A percentile compares a stretch with the other conserved stretches of the same genome.
Conservation (phyloP, 2,888 invertebrate species). For the Muscina levida region DNA sequence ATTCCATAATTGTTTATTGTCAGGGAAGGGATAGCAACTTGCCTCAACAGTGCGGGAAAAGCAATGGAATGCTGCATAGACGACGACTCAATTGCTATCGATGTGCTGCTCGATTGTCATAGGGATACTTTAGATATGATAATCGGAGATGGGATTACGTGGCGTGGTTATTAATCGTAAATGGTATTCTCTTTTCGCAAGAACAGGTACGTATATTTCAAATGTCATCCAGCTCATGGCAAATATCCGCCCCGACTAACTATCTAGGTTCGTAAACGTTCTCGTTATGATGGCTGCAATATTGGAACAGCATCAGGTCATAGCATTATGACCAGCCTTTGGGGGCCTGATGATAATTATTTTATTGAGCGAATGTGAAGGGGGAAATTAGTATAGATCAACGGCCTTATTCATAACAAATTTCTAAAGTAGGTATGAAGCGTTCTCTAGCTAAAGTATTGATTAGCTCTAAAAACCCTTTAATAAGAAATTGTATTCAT, state of each 20-base stretch:
- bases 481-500: too few relatives aligned
- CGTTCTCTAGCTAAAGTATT: too few relatives aligned
- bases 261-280: conserved; percentile 56
- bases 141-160: background rate
- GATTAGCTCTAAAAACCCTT: too few relatives aligned
- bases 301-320: background rate
- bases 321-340: background rate
- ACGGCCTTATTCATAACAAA: too few relatives aligned
- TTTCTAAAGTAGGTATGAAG: too few relatives aligned
- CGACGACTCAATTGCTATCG: background rate
- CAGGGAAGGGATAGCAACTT: background rate
- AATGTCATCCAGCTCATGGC: conserved; percentile 44
- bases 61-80: background rate
- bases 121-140: too few relatives aligned
- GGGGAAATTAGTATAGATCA: too few relatives aligned
- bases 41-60: background rate
- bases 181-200: conserved; percentile 17
- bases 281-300: conserved; percentile 1
- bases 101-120: background rate
- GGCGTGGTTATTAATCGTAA: conserved; percentile 14
- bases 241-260: conserved; percentile 60
- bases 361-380: too few relatives aligned
- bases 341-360: too few relatives aligned
- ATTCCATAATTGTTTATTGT: conserved; percentile 28
- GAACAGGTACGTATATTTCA: conserved; percentile 18